Conservation (phyloP, 2,113 vertebrate genomes). For the Kobus ellipsiprymnus region DNA sequence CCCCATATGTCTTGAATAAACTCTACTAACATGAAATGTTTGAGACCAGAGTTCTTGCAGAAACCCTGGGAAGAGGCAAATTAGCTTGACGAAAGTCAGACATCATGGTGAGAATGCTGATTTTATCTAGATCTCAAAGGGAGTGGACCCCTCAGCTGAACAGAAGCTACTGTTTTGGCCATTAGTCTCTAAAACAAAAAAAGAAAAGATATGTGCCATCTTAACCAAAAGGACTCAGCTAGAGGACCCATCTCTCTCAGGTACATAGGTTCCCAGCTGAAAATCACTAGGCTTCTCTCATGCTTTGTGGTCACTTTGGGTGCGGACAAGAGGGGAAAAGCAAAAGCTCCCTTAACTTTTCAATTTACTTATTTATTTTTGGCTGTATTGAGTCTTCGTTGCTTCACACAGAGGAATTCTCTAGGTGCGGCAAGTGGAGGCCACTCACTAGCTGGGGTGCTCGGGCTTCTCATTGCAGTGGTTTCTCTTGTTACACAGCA, state of each 20-base stretch:
- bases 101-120: not conserved
- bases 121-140: not conserved
- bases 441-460: not conserved
- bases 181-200: not conserved
- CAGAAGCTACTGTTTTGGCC: not conserved
- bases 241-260: not conserved
- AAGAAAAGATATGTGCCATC: not conserved
- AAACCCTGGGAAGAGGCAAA: not conserved
- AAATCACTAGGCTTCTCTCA: not conserved
- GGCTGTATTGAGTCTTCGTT: not conserved
- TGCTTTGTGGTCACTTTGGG: not conserved
- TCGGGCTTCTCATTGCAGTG: not conserved
- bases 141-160: not conserved
- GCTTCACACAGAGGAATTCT: not conserved
- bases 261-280: not conserved
- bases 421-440: fast-evolving
- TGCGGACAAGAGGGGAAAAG: not conserved
- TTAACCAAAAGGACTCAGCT: not conserved
- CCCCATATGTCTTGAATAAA: not conserved
- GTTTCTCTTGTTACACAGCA: not conserved
- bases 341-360: not conserved
- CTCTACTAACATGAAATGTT: not conserved
- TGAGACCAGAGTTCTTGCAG: not conserved
- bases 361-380: not conserved
- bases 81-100: not conserved